Evolutionary conservation across 2,888 invertebrate species (phyloP), one percentile per base, ranked within the genome.

Genomic region (Drosophila subquinaria): DNA sequence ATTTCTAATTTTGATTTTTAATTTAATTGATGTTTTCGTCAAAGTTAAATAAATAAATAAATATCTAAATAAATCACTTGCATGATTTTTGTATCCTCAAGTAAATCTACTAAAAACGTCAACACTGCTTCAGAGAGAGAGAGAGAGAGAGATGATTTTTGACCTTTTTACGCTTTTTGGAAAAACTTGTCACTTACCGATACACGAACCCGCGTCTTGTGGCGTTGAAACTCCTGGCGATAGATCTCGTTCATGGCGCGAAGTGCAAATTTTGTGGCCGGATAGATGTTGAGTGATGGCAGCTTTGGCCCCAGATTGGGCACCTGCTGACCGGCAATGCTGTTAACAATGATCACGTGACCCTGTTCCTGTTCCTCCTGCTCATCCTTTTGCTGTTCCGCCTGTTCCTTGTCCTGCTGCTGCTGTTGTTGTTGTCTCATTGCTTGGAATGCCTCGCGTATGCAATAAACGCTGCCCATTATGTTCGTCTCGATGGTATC

Each of bases 331-430:
- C 93, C 93, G 20, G 91, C 91, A 2, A 92, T 79, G 69, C 93
- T 93, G 33, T 93, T 94, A 10, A 94, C 91, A 64, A 94, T 93
- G 42, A 94, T 91, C 62, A 94, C 92, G 76, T 94, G 94, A 0
- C 94, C 94, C 73, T 27, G 15, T 15, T 33, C 11, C 48, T 13
- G 5, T 2, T 1, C 27, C 11, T 11, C 3, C 23, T 27, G 0
- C 5, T 8, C 6, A 6, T 30, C 30, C 8, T 30, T 30, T 1
- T 30, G 30, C 8, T 30, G 30, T 30, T 30, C 30, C 30, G 30
- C 27, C 11, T 30, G 4, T 6, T 8, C n/a, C n/a, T 1, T 6
- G 0, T 3, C 23, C 17, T 17, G 17, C 17, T 17, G 17, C 17
- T 17, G 17, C 3, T 93, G 88, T 0, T 91, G 88, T 0, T 91